Base-by-base conservation (phyloP, 2,888 invertebrate species). In the Stenoptilia bipunctidactyla region DNA sequence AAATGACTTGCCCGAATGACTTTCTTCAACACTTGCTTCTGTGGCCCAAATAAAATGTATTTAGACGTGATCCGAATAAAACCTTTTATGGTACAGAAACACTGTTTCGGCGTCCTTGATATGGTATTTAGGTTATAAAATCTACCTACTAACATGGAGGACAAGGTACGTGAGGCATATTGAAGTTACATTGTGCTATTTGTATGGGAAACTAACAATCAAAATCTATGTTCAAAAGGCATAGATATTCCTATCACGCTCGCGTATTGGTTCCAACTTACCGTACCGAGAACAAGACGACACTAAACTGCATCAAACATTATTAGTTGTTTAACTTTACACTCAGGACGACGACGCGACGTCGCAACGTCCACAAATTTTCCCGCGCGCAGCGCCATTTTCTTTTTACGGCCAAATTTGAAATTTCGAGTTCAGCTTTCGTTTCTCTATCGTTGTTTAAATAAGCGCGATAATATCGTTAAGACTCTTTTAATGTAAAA, bases 201-300 rank as follows among this genome's bases (percentile, higher is more conserved):
- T 71, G 66, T 69, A 66, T 62, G 62, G 61, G 43, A 53, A 20
- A n/a, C 50, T 56, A 56, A 58, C 72, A 66, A 66, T 67, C 66
- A 62, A 67, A 66, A 66, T 60, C 56, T 61, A 64, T 56, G 59
- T 52, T 48, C 48, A 55, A 12, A 34, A 9, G 13, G 2, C 13
- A 5, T 48, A 53, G 53, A 54, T 20, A 82, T 79, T 79, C 80
- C 49, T 51, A 69, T 68, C 77, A 79, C 79, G 79, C 62, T 50
- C 48, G 51, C 57, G 82, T 80, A 80, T 83, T 75, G 69, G 66
- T 73, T 79, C 74, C 80, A 71, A 74, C 80, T 69, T 77, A 83
- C 80, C 80, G 82, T 80, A 79, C 67, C 56, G 71, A 70, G 57
- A 69, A 74, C 74, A 75, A 68, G 79, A 76, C 58, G 57, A 71